A percentile compares a stretch with the other conserved stretches of the same genome.
Evolutionary conservation across 2,888 invertebrate species (phyloP).

Genomic region (Timema podura): DNA sequence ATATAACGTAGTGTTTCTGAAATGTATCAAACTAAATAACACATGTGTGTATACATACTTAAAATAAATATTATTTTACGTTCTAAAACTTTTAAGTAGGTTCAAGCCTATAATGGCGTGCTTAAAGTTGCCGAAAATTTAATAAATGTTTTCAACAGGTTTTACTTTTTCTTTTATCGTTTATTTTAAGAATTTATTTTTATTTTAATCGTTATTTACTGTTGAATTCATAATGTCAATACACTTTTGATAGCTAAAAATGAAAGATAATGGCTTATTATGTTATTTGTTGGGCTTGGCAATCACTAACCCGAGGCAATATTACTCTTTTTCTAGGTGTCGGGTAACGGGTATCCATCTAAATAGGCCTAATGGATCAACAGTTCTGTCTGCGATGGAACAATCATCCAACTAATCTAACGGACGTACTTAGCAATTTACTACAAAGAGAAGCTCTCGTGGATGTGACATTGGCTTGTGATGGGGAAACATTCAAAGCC

Average conservation of each 20-base stretch:
- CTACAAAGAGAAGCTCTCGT: slow-evolving; percentile 85
- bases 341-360: slow-evolving; percentile 15
- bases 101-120: slow-evolving; percentile 20
- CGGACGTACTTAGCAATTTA: slow-evolving; percentile 83
- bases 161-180: too few relatives aligned
- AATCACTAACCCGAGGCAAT: slow-evolving; percentile 4
- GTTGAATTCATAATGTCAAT: too few relatives aligned
- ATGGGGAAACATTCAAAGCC: slow-evolving; percentile 71
- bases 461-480: slow-evolving; percentile 89
- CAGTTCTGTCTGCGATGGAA: slow-evolving; percentile 94
- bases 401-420: slow-evolving; percentile 88
- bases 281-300: neutral
- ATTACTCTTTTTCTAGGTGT: slow-evolving; percentile 18
- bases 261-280: too few relatives aligned
- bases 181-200: too few relatives aligned
- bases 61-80: neutral
- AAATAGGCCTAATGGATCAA: slow-evolving; percentile 47
- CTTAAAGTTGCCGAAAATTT: slow-evolving; percentile 5
- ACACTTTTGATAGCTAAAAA: too few relatives aligned
- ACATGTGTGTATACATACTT: too few relatives aligned
- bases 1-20: too few relatives aligned
- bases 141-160: too few relatives aligned
- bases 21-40: too few relatives aligned
- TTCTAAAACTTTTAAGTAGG: slow-evolving; percentile 20
- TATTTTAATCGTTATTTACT: too few relatives aligned